Evolutionary conservation across 2,113 vertebrate species (phyloP).

Genomic region (Jacana jacana): DNA sequence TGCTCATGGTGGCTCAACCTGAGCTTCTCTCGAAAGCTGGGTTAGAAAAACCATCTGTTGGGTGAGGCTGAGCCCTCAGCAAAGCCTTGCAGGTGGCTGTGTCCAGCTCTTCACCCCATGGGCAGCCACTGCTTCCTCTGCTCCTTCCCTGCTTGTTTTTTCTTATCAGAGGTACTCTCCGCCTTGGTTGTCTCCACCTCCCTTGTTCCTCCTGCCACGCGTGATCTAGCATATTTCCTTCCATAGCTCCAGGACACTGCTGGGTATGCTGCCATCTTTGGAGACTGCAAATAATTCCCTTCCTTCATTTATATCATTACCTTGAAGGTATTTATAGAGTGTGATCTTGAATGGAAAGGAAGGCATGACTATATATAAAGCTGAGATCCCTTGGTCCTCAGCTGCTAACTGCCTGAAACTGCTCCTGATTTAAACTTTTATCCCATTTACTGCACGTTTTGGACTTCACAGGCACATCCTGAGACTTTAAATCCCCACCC

Average conservation of each 20-base stretch:
- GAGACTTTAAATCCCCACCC: not conserved
- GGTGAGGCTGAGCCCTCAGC: not conserved
- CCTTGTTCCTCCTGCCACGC: not conserved
- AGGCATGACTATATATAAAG: conserved; percentile 54
- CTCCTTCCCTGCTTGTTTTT: not conserved
- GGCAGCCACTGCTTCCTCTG: not conserved
- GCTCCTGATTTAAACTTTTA: not conserved
- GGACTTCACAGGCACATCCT: not conserved
- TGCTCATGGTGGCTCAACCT: rapidly evolving
- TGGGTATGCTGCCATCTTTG: conserved; percentile 45
- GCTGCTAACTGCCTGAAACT: conserved; percentile 1
- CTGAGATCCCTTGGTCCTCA: conserved; percentile 24
- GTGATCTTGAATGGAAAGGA: conserved; percentile 26
- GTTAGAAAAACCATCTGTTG: not conserved
- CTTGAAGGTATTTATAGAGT: conserved; percentile 68
- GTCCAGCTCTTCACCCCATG: rapidly evolving
- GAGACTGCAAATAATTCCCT: conserved; percentile 63
- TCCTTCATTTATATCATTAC: conserved; percentile 61
- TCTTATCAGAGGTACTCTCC: not conserved
- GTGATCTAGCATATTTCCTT: conserved; percentile 11
- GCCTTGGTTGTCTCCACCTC: not conserved
- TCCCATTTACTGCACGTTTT: not conserved
- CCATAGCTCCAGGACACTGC: conserved; percentile 60
- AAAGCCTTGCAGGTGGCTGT: not conserved
- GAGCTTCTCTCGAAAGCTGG: not conserved